Evolutionary conservation across 2,797 vertebrate genomes (phyloP).

Genomic region (Rhabdomys pumilio): DNA sequence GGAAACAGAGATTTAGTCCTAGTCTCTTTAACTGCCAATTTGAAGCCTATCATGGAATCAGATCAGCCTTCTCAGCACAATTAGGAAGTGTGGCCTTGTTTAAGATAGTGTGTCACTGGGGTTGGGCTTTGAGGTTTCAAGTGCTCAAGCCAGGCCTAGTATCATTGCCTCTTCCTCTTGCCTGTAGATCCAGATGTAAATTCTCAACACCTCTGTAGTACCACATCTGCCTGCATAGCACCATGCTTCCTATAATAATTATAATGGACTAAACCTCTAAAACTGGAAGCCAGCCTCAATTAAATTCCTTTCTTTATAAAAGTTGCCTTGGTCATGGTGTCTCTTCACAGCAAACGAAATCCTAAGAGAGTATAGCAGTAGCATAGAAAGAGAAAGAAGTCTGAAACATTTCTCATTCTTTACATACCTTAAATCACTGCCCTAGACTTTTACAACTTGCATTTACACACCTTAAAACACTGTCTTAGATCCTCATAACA

Average conservation of each 20-base stretch:
- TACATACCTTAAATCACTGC: not conserved
- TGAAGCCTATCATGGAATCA: not conserved
- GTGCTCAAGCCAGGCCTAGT: not conserved
- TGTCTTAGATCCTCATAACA: not conserved
- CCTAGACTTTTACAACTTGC: not conserved
- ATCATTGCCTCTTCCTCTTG: not conserved
- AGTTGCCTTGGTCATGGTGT: not conserved
- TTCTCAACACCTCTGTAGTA: not conserved
- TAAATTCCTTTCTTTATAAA: not conserved
- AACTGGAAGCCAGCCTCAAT: not conserved
- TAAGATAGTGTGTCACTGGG: not conserved
- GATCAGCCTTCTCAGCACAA: not conserved
- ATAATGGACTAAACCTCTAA: not conserved
- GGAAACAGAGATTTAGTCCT: not conserved
- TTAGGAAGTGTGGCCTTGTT: not conserved
- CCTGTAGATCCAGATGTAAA: not conserved
- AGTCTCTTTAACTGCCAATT: not conserved
- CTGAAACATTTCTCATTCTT: not conserved
- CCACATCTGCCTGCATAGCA: not conserved
- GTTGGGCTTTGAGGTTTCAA: not conserved
- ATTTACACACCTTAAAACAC: not conserved
- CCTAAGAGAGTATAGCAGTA: not conserved
- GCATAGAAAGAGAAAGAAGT: not conserved
- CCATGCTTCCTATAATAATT: not conserved
- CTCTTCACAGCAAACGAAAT: not conserved